A percentile compares a stretch with the other conserved stretches of the same genome.
Evolutionary conservation across 2,797 vertebrate species (phyloP).

Genomic region (Knipowitschia caucasica): DNA sequence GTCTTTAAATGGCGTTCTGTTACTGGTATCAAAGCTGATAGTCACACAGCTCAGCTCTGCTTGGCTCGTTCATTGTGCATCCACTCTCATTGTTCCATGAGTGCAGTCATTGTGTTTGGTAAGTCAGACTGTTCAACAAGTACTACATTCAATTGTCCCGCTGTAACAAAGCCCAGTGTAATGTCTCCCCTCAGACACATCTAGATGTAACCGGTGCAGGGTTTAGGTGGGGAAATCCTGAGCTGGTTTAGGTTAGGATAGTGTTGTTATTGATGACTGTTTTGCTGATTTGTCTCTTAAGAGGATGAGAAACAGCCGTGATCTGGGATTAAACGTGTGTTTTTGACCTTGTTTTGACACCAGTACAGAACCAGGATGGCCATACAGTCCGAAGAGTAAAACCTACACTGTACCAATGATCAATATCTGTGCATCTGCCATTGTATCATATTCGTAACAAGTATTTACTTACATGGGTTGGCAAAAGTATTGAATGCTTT

Average conservation of each 20-base stretch:
- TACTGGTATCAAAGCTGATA: slow-evolving; percentile 7
- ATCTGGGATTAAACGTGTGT: slow-evolving; percentile 64
- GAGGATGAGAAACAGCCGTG: slow-evolving; percentile 51
- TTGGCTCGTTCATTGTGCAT: slow-evolving; percentile 43
- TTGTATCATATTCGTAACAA: background rate
- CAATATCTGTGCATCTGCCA: slow-evolving; percentile 1
- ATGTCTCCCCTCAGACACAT: slow-evolving; percentile 52
- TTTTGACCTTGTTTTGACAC: slow-evolving; percentile 57
- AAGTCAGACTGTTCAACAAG: slow-evolving; percentile 52
- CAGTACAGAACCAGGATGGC: slow-evolving; percentile 15
- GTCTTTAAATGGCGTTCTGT: background rate
- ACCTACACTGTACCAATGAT: background rate
- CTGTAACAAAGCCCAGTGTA: slow-evolving; percentile 54
- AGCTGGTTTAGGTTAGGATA: slow-evolving; percentile 21
- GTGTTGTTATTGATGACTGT: slow-evolving; percentile 47
- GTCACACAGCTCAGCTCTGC: slow-evolving; percentile 27
- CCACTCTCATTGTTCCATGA: slow-evolving; percentile 43
- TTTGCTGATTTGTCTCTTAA: slow-evolving; percentile 44
- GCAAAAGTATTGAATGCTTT: background rate
- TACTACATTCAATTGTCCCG: slow-evolving; percentile 54
- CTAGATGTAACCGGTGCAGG: slow-evolving; percentile 61
- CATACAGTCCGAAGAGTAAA: slow-evolving; percentile 6
- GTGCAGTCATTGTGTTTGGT: slow-evolving; percentile 60
- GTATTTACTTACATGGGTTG: background rate
- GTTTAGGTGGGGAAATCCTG: slow-evolving; percentile 15